Percentiles rank a stretch among this genome's conserved stretches.
phyloP scores from a whole-genome alignment of 2,797 vertebrate genomes.

The Brachyrhaphis roseni region DNA sequence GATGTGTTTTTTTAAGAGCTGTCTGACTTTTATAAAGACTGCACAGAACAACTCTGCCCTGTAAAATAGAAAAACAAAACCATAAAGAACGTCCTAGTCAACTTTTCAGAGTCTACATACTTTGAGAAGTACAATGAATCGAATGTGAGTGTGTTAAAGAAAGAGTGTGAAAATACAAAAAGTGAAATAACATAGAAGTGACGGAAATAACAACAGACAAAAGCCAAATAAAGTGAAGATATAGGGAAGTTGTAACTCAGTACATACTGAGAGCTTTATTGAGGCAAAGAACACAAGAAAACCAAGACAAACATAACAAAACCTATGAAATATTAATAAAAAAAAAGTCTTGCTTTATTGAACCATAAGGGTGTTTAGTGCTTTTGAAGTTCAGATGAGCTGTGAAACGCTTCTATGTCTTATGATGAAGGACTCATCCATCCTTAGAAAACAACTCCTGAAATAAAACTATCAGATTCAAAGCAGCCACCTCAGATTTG shows the following conservation, averaged over 20 bases:
- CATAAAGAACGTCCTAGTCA: neutral
- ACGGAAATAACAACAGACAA: neutral
- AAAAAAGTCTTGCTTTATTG: neutral
- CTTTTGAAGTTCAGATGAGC: neutral
- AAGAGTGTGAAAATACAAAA: neutral
- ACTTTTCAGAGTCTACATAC: neutral
- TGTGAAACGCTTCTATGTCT: neutral
- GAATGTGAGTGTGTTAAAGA: neutral
- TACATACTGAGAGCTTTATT: neutral
- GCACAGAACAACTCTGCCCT: neutral
- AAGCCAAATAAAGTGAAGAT: neutral
- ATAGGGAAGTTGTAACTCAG: neutral
- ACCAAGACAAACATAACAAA: neutral
- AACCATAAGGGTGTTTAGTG: neutral
- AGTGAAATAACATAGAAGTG: neutral
- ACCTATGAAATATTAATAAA: neutral
- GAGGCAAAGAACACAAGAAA: neutral
- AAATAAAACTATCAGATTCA: constrained; percentile 8
- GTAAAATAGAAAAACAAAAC: neutral
- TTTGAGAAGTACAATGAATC: neutral
- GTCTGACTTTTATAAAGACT: neutral
- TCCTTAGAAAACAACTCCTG: neutral
- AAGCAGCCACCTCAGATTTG: neutral
- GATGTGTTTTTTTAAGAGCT: neutral
- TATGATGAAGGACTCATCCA: neutral